phyloP scores from a whole-genome alignment of 2,797 vertebrate genomes.

The Onychomys leucogaster region DNA sequence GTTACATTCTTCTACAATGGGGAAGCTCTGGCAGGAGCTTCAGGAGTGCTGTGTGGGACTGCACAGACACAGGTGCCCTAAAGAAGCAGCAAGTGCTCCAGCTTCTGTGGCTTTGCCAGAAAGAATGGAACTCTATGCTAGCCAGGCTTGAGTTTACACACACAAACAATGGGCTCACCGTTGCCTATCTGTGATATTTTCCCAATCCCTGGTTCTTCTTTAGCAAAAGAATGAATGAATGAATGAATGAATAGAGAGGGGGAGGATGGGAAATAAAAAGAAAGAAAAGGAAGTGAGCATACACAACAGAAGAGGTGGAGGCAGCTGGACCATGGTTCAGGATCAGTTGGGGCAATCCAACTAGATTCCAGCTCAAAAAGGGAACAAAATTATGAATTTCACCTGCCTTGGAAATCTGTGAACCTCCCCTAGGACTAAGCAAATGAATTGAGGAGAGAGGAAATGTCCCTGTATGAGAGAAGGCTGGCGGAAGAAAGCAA shows the following conservation, averaged over 20 bases:
- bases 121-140: neutral
- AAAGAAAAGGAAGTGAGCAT: neutral
- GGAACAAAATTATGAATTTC: neutral
- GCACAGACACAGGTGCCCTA: neutral
- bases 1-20: neutral
- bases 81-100: neutral
- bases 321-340: neutral
- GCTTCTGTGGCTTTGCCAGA: neutral
- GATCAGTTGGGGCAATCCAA: neutral
- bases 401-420: neutral
- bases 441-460: fast-evolving
- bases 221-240: too few species aligned
- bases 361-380: neutral
- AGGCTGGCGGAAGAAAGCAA: neutral
- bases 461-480: fast-evolving
- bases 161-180: neutral
- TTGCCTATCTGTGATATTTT: neutral
- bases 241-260: neutral
- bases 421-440: neutral
- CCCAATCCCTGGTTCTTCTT: neutral
- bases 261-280: neutral
- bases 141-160: neutral
- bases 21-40: neutral
- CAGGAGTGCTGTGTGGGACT: neutral
- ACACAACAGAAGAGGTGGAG: neutral